Evolutionary conservation across 1,140 invertebrate genomes (phyloP).

Genomic region (Nasonia giraulti): DNA sequence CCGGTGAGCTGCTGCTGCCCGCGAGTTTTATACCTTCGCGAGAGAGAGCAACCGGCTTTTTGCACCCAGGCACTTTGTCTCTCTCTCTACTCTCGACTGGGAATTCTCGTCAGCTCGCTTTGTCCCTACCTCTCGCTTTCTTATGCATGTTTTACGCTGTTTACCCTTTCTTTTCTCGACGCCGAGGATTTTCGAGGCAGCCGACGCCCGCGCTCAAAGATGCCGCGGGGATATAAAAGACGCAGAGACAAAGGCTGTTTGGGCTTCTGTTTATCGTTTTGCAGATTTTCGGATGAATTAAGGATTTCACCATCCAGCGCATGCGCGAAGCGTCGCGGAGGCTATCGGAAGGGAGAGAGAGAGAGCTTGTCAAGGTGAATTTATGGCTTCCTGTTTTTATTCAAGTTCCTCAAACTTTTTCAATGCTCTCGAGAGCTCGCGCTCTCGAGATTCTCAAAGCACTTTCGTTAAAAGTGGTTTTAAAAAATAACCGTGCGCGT

Average conservation of each 20-base stretch:
- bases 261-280: neutral
- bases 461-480: slow-evolving; percentile 16
- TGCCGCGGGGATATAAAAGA: slow-evolving; percentile 6
- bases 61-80: slow-evolving; percentile 17
- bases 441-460: slow-evolving; percentile 7
- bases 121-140: neutral
- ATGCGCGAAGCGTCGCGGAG: neutral
- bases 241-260: neutral
- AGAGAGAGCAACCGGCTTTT: slow-evolving; percentile 12
- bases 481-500: slow-evolving; percentile 2
- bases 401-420: neutral
- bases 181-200: neutral
- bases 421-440: neutral
- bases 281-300: neutral
- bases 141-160: slow-evolving; percentile 40
- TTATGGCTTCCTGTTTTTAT: neutral
- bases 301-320: neutral
- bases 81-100: neutral
- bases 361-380: no score
- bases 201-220: slow-evolving; percentile 15
- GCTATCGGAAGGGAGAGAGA: no score
- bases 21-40: slow-evolving; percentile 8
- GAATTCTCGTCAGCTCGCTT: neutral
- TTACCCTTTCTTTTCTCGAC: slow-evolving; percentile 43
- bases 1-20: slow-evolving; percentile 33